phyloP scores from a whole-genome alignment of 2,888 invertebrate species.

The Tiphia femorata region DNA sequence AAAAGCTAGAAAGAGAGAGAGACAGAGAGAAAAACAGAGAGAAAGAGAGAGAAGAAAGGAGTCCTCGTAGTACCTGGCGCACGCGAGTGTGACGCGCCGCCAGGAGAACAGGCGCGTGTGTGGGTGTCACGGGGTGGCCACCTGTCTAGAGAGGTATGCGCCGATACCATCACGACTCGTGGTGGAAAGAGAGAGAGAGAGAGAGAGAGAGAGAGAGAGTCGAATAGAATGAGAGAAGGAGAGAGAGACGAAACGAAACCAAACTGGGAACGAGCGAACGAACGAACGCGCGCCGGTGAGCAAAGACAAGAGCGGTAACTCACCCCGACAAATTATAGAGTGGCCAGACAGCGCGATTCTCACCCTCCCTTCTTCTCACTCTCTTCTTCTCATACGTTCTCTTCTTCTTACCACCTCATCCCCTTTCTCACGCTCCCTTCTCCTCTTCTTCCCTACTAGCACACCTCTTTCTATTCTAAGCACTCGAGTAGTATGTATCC shows the following conservation, averaged over 20 bases:
- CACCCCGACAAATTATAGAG: constrained; percentile 67
- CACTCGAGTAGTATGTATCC: no score
- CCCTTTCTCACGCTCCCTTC: no score
- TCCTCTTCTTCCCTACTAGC: no score
- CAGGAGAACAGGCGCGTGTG: background rate
- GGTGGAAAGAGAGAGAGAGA: constrained; percentile 11
- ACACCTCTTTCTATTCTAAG: no score
- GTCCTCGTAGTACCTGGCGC: no score
- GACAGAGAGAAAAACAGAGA: background rate
- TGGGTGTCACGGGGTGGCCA: background rate
- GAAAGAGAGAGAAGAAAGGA: background rate
- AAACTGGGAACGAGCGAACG: constrained; percentile 46
- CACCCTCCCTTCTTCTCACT: background rate
- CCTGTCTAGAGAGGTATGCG: constrained; percentile 4
- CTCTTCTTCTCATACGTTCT: no score
- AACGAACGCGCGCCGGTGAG: constrained; percentile 64
- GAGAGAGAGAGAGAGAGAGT: constrained; percentile 14
- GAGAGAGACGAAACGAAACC: constrained; percentile 30
- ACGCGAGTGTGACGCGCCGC: no score
- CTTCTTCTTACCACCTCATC: no score
- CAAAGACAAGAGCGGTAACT: constrained; percentile 67
- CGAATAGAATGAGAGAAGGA: constrained; percentile 18
- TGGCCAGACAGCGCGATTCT: constrained; percentile 57
- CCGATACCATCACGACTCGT: no score
- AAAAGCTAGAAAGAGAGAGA: background rate